Base-by-base conservation (phyloP, 2,888 invertebrate species). In the Nomada flava region DNA sequence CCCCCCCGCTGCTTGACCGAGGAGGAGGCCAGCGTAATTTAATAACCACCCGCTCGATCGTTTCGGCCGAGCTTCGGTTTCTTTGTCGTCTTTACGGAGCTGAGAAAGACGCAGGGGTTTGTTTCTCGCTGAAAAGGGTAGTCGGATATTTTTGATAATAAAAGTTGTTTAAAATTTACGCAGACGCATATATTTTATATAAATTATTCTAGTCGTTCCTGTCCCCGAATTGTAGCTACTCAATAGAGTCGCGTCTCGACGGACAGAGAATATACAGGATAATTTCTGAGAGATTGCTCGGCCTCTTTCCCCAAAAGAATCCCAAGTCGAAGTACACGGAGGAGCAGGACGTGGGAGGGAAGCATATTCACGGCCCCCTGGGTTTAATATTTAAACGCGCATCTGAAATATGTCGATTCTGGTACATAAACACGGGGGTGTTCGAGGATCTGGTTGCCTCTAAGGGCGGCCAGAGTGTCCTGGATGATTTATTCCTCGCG, bases 381-480 rank as follows among this genome's bases (percentile, higher is more conserved):
- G 83, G 86, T 92, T 93, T 90, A 93, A 93, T 93, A 93, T 93
- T 93, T 92, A 92, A 93, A 92, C 90, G 91, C 91, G 90, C 92
- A 92, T 93, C 93, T 93, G 92, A 93, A 92, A 93, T 93, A 93
- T 92, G 93, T 93, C 93, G 93, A 93, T 92, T 92, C 92, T 89
- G 87, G 90, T 89, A 89, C 92, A 92, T 93, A 93, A 93, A 93
- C 91, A 92, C 87, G 85, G 86, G 86, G 86, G 90, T 86, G 76
- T 59, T 52, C 63, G 47, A 72, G 78, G 76, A 70, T 71, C 68
- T 69, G 62, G 76, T 75, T 72, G 62, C 63, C 85, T 85, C 83
- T 75, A 81, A 82, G 82, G 76, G 81, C 67, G 70, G 60, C 65
- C 72, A 26, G 55, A 82, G 82, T 84, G 85, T 84, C 87, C 77